Evolutionary conservation across 2,888 invertebrate species (phyloP).

Genomic region (Euplagia quadripunctaria): DNA sequence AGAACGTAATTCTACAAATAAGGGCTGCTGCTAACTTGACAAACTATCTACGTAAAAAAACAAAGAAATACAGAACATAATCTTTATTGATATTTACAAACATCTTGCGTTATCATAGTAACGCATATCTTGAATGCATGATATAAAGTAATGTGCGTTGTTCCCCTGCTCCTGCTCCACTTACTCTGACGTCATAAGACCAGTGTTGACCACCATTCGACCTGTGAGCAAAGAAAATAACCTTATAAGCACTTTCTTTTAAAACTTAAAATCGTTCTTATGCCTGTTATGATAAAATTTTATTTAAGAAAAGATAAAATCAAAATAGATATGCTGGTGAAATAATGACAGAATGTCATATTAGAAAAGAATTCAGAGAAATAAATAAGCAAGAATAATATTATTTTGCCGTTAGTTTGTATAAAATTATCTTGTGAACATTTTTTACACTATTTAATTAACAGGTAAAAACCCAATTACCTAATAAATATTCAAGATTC

Average conservation of each 20-base stretch:
- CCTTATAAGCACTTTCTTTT: conserved; percentile 42
- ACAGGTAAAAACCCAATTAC: too few species aligned
- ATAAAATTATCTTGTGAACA: too few species aligned
- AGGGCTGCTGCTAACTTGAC: too few species aligned
- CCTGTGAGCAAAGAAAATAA: conserved; percentile 63
- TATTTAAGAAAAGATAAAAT: background rate
- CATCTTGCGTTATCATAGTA: background rate
- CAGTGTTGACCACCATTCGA: conserved; percentile 55
- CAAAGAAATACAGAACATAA: background rate
- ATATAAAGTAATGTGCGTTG: conserved; percentile 14
- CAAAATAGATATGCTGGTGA: background rate
- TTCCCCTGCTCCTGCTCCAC: conserved; percentile 32
- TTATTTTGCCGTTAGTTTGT: background rate
- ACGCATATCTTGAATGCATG: background rate
- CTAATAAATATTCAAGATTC: background rate
- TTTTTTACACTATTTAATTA: too few species aligned
- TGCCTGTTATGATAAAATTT: background rate
- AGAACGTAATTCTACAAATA: background rate
- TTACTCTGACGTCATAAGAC: conserved; percentile 60
- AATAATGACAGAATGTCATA: background rate
- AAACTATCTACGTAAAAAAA: background rate
- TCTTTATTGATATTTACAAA: background rate
- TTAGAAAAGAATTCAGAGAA: background rate
- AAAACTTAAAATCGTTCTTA: background rate
- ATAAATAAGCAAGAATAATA: background rate